Evolutionary conservation across 2,113 vertebrate genomes (phyloP).

Genomic region (Crypturellus undulatus): DNA sequence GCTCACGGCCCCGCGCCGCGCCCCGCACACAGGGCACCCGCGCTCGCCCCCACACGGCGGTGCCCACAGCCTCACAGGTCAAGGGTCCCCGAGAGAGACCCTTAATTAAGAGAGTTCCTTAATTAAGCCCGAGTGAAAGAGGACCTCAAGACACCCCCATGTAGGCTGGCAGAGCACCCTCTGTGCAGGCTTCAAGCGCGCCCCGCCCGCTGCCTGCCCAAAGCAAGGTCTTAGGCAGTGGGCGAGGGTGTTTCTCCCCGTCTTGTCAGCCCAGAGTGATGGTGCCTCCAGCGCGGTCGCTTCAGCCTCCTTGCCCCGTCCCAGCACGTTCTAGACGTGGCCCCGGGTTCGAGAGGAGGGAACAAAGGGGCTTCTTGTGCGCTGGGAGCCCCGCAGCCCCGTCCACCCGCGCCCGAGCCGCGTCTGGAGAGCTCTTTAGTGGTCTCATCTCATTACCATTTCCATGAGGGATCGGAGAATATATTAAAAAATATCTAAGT

Average conservation of each 20-base stretch:
- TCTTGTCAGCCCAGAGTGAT: conserved; percentile 53
- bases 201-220: conserved; percentile 47
- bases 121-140: conserved; percentile 83
- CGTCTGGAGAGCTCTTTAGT: conserved; percentile 81
- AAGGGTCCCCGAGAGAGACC: conserved; percentile 71
- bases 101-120: conserved; percentile 86
- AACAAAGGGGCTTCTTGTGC: conserved; percentile 91
- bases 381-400: conserved; percentile 82
- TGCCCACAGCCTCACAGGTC: conserved; percentile 55
- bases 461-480: conserved; percentile 86
- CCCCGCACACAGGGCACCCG: too few relatives aligned
- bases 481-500: conserved; percentile 57
- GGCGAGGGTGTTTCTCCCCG: conserved; percentile 31
- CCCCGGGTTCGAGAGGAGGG: conserved; percentile 83
- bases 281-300: conserved; percentile 65
- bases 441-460: conserved; percentile 89
- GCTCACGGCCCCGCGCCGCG: too few relatives aligned
- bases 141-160: conserved; percentile 75
- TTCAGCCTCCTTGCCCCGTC: conserved; percentile 77
- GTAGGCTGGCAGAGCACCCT: conserved; percentile 63
- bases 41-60: too few relatives aligned
- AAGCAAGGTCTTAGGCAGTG: conserved; percentile 11
- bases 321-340: conserved; percentile 77
- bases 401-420: conserved; percentile 73
- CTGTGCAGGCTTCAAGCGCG: conserved; percentile 54